These are phyloP conservation scores for Remorina albescens DNA, from an alignment of 2,797 vertebrate species.

Conservation along the genomic window DNA sequence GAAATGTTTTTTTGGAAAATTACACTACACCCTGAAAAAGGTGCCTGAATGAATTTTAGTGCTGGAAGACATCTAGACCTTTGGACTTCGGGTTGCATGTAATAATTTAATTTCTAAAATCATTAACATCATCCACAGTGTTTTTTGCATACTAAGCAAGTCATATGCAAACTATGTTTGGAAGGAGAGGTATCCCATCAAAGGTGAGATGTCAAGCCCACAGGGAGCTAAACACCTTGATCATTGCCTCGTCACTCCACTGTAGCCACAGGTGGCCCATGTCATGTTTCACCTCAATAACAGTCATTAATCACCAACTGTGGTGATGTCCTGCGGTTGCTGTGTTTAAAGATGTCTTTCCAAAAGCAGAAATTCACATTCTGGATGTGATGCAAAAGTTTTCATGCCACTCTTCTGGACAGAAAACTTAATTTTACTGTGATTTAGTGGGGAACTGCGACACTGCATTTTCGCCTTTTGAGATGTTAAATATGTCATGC, in stretches of 20 bases:
- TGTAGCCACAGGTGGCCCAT: slow-evolving; percentile 30
- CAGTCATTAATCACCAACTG: slow-evolving; percentile 40
- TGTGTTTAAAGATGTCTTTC: slow-evolving; percentile 17
- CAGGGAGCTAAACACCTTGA: background rate
- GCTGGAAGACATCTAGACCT: background rate
- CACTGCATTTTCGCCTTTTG: too few species aligned
- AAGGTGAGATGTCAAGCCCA: slow-evolving; percentile 40
- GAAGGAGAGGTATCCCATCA: background rate
- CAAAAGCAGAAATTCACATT: slow-evolving; percentile 20
- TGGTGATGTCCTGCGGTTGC: background rate
- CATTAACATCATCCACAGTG: background rate
- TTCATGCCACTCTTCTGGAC: too few species aligned
- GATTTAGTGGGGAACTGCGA: too few species aligned
- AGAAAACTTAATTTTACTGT: too few species aligned
- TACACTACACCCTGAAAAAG: background rate
- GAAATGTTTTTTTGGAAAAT: slow-evolving; percentile 10
- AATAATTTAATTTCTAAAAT: background rate
- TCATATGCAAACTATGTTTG: slow-evolving; percentile 16
- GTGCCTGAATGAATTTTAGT: slow-evolving; percentile 2
- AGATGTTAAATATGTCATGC: too few species aligned
- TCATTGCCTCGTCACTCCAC: slow-evolving; percentile 2
- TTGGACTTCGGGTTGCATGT: background rate
- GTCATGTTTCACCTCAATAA: slow-evolving; percentile 48
- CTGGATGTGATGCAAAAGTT: slow-evolving; percentile 4
- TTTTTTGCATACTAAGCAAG: slow-evolving; percentile 16